These are phyloP conservation scores for Apeltes quadracus DNA, from an alignment of 2,113 vertebrate genomes.

Conservation along the genomic window DNA sequence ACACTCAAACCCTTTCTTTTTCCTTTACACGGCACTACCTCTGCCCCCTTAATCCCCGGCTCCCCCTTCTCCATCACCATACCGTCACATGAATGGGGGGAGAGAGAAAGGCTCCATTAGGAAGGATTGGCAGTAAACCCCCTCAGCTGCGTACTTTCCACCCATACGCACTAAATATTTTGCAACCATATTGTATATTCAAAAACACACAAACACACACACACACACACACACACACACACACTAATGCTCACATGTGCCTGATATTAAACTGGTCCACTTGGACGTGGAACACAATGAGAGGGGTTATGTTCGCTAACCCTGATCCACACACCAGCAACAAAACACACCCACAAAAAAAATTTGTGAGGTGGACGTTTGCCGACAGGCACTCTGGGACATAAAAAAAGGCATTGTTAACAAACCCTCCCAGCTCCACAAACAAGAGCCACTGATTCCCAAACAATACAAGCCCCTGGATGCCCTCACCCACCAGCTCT, in stretches of 20 bases:
- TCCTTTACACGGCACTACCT: constrained; percentile 81
- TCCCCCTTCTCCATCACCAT: constrained; percentile 72
- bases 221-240: constrained; percentile 22
- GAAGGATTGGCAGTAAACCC: constrained; percentile 61
- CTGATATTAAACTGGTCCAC: constrained; percentile 55
- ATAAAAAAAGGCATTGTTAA: constrained; percentile 82
- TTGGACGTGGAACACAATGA: constrained; percentile 61
- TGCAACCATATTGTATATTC: constrained; percentile 63
- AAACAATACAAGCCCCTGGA: constrained; percentile 75
- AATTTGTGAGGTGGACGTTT: constrained; percentile 68
- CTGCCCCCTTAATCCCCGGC: constrained; percentile 76
- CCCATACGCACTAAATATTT: constrained; percentile 69
- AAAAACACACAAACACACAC: constrained; percentile 38
- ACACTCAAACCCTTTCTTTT: constrained; percentile 82
- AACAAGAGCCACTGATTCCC: constrained; percentile 75
- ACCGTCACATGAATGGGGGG: constrained; percentile 75
- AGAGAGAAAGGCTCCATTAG: constrained; percentile 78
- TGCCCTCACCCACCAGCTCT: constrained; percentile 70
- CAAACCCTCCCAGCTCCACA: constrained; percentile 74
- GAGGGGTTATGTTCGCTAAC: constrained; percentile 63
- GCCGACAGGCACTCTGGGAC: constrained; percentile 74
- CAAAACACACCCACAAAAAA: constrained; percentile 75
- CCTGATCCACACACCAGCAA: constrained; percentile 57
- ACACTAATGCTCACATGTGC: constrained; percentile 53
- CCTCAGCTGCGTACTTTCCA: constrained; percentile 63